Evolutionary conservation across 2,113 vertebrate genomes (phyloP).

Genomic region (Struthidea cinerea): DNA sequence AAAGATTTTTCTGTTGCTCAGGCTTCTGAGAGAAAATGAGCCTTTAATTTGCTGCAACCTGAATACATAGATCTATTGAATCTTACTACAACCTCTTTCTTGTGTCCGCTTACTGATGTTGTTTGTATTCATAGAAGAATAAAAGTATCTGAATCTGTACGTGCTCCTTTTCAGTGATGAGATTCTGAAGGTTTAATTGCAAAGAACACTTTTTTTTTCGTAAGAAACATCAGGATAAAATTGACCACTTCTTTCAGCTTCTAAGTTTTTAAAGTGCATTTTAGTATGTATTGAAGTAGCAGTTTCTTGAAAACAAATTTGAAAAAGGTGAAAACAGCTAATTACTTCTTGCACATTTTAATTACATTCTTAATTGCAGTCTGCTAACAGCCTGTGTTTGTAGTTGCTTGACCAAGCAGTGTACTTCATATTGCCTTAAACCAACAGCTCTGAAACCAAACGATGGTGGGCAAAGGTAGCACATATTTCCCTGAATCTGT

Average conservation of each 20-base stretch:
- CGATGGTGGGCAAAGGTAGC: neutral
- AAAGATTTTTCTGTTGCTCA: neutral
- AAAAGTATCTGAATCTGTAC: neutral
- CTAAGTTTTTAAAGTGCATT: neutral
- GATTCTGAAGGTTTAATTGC: neutral
- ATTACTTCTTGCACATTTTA: neutral
- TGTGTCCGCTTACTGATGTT: neutral
- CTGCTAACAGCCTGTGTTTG: neutral
- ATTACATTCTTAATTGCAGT: neutral
- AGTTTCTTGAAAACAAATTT: neutral
- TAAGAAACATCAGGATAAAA: neutral
- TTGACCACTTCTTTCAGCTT: neutral
- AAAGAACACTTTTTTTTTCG: neutral
- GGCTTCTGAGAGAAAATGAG: neutral
- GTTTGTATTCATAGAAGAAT: neutral
- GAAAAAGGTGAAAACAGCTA: neutral
- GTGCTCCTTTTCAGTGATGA: neutral
- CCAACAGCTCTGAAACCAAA: rapidly evolving
- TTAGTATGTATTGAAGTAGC: neutral
- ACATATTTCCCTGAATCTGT: rapidly evolving
- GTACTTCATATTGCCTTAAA: neutral
- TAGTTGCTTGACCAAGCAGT: neutral
- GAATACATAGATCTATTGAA: neutral
- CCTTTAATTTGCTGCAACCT: neutral
- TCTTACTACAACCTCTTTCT: neutral